phyloP scores from a whole-genome alignment of 2,797 vertebrate species.

The Paramormyrops hopkinsi region DNA sequence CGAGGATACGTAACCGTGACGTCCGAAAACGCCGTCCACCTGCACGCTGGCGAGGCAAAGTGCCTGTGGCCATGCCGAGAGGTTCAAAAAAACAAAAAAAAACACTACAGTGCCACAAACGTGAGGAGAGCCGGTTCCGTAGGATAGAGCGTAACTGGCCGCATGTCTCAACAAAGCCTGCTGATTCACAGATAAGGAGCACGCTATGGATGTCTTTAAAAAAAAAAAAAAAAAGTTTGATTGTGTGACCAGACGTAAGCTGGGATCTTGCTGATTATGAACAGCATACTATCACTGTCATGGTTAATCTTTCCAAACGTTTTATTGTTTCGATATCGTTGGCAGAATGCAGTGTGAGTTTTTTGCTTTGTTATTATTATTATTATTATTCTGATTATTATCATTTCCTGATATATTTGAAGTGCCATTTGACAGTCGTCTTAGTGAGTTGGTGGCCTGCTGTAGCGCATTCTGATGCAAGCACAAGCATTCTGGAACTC shows the following conservation, averaged over 20 bases:
- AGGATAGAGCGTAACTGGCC: slow-evolving; percentile 18
- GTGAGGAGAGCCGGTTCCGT: slow-evolving; percentile 24
- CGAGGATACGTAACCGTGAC: background rate
- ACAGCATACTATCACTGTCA: slow-evolving; percentile 45
- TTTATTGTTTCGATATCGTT: slow-evolving; percentile 39
- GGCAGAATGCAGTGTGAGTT: slow-evolving; percentile 17
- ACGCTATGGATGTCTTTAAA: slow-evolving; percentile 16
- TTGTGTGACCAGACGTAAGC: slow-evolving; percentile 42
- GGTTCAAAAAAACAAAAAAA: background rate
- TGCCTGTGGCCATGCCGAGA: slow-evolving; percentile 2
- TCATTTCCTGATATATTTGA: slow-evolving; percentile 65
- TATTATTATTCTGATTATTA: slow-evolving; percentile 28
- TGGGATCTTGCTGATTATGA: slow-evolving; percentile 31
- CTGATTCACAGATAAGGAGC: slow-evolving; percentile 17
- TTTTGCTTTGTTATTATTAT: slow-evolving; percentile 24
- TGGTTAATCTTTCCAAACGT: slow-evolving; percentile 20
- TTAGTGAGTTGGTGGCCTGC: slow-evolving; percentile 88
- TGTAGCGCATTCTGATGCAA: slow-evolving; percentile 88
- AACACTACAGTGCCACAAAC: slow-evolving; percentile 22
- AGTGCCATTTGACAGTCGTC: slow-evolving; percentile 97
- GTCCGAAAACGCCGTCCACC: background rate
- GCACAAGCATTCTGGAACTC: slow-evolving; percentile 83
- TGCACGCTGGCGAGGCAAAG: background rate
- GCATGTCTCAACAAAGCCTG: slow-evolving; percentile 17
- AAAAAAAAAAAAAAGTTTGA: background rate